Conservation (phyloP, 2,888 invertebrate genomes). For the Agonopterix subpropinquella region DNA sequence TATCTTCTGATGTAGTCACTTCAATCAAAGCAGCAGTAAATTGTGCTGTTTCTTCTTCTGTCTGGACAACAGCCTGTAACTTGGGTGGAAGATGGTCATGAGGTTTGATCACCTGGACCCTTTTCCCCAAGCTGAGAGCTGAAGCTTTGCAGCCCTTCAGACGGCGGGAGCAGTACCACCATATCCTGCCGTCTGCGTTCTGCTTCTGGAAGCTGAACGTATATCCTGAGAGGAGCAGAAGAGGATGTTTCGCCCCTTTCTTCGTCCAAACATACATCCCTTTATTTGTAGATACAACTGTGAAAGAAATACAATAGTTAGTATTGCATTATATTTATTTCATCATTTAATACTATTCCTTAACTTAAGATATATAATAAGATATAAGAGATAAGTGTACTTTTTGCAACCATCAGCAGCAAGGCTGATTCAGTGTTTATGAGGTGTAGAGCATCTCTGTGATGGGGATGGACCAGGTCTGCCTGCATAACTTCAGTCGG, state of each 20-base stretch:
- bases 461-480: no score
- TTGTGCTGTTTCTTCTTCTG: no score
- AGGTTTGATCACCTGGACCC: conserved; percentile 34
- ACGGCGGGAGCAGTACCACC: conserved; percentile 66
- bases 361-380: no score
- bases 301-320: no score
- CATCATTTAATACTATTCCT: no score
- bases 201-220: conserved; percentile 65
- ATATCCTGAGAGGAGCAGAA: conserved; percentile 51
- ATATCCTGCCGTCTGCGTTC: conserved; percentile 58
- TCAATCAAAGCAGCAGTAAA: not conserved
- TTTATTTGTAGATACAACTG: conserved; percentile 10
- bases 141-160: conserved; percentile 60
- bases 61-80: conserved; percentile 14
- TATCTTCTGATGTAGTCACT: not conserved
- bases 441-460: no score
- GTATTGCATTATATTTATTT: no score
- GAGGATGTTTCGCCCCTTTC: conserved; percentile 59
- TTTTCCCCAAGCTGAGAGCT: conserved; percentile 50
- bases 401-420: no score
- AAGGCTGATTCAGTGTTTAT: no score
- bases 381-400: no score
- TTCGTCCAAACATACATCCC: conserved; percentile 62
- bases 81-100: conserved; percentile 58
- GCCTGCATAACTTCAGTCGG: no score